These are phyloP conservation scores for Belgica antarctica DNA, from an alignment of 2,888 invertebrate genomes.

Conservation along the genomic window DNA sequence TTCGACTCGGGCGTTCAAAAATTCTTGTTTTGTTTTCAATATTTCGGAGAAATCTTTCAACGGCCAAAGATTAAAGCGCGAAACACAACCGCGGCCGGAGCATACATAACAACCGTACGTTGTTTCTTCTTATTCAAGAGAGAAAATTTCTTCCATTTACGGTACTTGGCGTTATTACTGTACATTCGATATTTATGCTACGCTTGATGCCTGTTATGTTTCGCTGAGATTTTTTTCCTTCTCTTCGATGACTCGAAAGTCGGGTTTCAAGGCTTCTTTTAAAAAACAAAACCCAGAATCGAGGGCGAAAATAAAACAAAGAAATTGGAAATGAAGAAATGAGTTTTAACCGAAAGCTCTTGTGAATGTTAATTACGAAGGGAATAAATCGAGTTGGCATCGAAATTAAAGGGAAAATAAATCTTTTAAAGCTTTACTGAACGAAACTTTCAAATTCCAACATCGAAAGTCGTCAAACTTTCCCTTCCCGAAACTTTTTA, in stretches of 20 bases:
- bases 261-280: not conserved
- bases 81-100: not conserved
- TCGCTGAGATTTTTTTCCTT: not conserved
- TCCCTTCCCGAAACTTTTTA: not conserved
- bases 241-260: not conserved
- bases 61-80: constrained; percentile 11
- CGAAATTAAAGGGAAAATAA: no score
- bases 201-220: constrained; percentile 19
- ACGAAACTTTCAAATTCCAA: not conserved
- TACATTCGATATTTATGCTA: constrained; percentile 40
- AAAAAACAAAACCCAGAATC: no score
- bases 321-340: no score
- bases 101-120: constrained; percentile 1
- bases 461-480: not conserved
- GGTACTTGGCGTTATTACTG: constrained; percentile 40
- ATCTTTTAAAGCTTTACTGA: no score
- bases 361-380: no score
- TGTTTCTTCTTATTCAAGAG: not conserved
- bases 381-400: no score
- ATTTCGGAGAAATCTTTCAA: constrained; percentile 20
- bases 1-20: no score
- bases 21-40: not conserved
- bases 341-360: no score
- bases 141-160: constrained; percentile 40
- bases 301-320: no score